Conservation (phyloP, 2,113 vertebrate species). For the Perccottus glenii region DNA sequence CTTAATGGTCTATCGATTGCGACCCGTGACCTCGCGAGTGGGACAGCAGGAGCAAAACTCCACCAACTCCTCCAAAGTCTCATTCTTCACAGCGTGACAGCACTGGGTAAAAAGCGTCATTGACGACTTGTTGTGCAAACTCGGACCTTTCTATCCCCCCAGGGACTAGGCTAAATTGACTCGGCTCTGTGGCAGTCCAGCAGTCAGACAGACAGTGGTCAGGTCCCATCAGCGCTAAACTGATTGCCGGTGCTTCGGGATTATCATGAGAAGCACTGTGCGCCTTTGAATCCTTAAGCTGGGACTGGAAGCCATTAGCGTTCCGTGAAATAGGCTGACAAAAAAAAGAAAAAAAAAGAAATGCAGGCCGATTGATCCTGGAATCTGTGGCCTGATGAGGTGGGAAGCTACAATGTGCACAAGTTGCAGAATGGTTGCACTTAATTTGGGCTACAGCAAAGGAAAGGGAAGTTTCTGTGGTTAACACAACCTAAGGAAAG, state of each 20-base stretch:
- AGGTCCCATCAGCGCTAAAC: conserved; percentile 60
- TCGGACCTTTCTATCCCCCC: conserved; percentile 41
- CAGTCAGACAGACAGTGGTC: conserved; percentile 38
- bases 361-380: conserved; percentile 63
- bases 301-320: conserved; percentile 71
- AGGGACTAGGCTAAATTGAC: conserved; percentile 65
- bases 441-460: conserved; percentile 32
- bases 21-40: conserved; percentile 56
- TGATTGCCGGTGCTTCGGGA: conserved; percentile 68
- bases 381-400: conserved; percentile 57
- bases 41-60: conserved; percentile 33
- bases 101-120: conserved; percentile 61
- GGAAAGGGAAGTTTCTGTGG: neutral
- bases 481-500: neutral
- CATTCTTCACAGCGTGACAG: conserved; percentile 53
- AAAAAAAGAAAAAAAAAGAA: conserved; percentile 39
- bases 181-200: conserved; percentile 57
- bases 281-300: conserved; percentile 70
- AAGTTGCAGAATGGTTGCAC: conserved; percentile 42
- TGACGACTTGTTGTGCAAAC: conserved; percentile 69
- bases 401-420: conserved; percentile 39
- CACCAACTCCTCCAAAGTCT: conserved; percentile 39
- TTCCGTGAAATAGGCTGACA: conserved; percentile 68
- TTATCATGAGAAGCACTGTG: conserved; percentile 71
- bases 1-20: conserved; percentile 64